Base-by-base conservation (phyloP, 2,888 invertebrate genomes). In the Shargacucullia verbasci region DNA sequence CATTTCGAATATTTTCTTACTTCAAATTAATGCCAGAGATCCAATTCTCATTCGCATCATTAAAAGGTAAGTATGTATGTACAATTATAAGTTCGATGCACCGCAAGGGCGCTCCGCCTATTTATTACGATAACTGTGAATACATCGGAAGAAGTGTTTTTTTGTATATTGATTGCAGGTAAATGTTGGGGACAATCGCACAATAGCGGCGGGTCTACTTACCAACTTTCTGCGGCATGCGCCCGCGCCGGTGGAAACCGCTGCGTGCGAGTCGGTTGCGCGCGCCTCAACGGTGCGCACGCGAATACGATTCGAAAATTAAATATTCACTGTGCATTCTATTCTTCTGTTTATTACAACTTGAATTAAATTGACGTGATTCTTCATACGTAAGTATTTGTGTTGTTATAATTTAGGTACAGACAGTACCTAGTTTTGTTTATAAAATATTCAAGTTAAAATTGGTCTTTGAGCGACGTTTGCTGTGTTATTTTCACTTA, bases 221-320 rank as follows among this genome's bases (percentile, higher is more conserved):
- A 58, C 47, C 52, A 56, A 74, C 76, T 71, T 75, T 75, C 74
- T 66, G 72, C 56, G 29, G 9, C 27, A 27, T 27, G 27, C 29
- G 63, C 25, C 46, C 40, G 52, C 68, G 56, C 69, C 54, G 58
- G 44, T 49, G 2, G 35, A 53, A 46, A 50, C 61, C 53, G 50
- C 58, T 55, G 52, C 45, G 43, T 48, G 59, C 62, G 82, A 87
- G 88, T 88, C 79, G 69, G 72, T 78, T 72, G 71, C 69, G 78
- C 83, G 86, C 86, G 77, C 79, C 81, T 64, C 71, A 60, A 59
- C 62, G 58, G 82, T 80, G 81, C 87, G 86, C 88, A 88, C 90
- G 90, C 81, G 78, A 62, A 56, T 59, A 53, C 57, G 35, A 70
- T 53, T 60, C 53, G 45, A 34, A 39, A 33, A 33, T 37, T 37